Evolutionary conservation across 2,888 invertebrate species (phyloP), one percentile per base, ranked within the genome.

Genomic region (Tiliacea aurago): DNA sequence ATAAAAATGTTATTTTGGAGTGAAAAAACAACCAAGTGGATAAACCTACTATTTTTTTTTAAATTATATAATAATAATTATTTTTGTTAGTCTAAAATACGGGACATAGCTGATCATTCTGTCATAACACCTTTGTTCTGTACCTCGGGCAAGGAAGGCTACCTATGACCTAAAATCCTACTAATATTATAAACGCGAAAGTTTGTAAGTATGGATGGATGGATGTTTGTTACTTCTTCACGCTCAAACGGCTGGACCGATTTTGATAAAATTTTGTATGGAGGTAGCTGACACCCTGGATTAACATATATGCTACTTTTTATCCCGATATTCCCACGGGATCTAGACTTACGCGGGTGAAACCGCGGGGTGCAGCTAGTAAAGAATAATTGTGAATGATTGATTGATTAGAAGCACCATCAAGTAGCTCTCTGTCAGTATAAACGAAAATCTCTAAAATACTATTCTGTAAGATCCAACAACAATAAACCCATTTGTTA

Each of bases 401-500:
- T 33, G 15, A 64, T 55, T n/a, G 15, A 33, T n/a, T 6, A 13
- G 28, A 63, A 20, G 1, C 13, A 10, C 28, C 15, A n/a, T 33
- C 15, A 63, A 68, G 41, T 20, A 23, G 18, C n/a, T 53, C 5
- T 3, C 13, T 15, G 43, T 5, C 23, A 41, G 28, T 53, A n/a
- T 15, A 67, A 43, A n/a, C n/a, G 18, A n/a, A 72, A 9, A n/a
- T 47, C 9, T 9, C n/a, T 3, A 18, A 28, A 41, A 56, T 28
- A 49, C 43, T 18, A 1, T 64, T 58, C 4, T 20, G 1, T 43
- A n/a, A 49, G 4, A 53, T 37, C 23, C 10, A 61, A 28, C 13
- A 33, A 41, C 45, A 37, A 47, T 33, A 70, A 78, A 43, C 33
- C 15, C 20, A 49, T 49, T 33, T 56, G 33, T 47, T 7, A 53